Evolutionary conservation across 1,140 invertebrate species (phyloP).

Genomic region (Zaprionus inermis): DNA sequence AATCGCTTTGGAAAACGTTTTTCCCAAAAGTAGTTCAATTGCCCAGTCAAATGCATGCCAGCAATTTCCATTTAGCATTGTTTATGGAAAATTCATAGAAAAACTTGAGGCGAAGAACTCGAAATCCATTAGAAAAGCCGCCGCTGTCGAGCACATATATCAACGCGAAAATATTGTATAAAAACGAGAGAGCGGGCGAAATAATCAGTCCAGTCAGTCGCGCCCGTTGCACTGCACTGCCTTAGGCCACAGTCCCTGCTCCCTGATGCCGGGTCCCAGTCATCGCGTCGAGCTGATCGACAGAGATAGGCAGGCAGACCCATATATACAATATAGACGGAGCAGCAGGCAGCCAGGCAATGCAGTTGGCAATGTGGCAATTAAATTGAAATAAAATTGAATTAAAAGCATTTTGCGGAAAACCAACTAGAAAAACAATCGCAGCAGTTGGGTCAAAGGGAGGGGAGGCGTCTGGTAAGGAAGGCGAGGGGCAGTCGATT

Average conservation of each 20-base stretch:
- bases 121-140: conserved; percentile 71
- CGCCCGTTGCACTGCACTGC: conserved; percentile 7
- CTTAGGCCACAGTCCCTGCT: neutral
- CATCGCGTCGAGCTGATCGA: conserved; percentile 65
- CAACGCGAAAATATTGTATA: conserved; percentile 76
- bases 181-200: conserved; percentile 41
- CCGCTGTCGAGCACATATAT: conserved; percentile 31
- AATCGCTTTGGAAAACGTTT: conserved; percentile 43
- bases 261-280: conserved; percentile 37
- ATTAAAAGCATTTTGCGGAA: conserved; percentile 82
- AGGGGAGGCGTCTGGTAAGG: neutral
- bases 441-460: neutral
- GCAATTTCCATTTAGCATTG: conserved; percentile 68
- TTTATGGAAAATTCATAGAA: conserved; percentile 79
- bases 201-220: conserved; percentile 54
- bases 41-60: conserved; percentile 47
- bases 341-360: conserved; percentile 17
- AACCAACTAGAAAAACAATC: conserved; percentile 63
- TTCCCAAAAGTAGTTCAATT: conserved; percentile 74
- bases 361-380: conserved; percentile 70
- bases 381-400: conserved; percentile 82
- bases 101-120: conserved; percentile 64
- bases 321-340: too few species aligned
- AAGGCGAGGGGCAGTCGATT: conserved; percentile 15
- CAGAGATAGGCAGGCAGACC: conserved; percentile 61